Evolutionary conservation across 2,888 invertebrate genomes (phyloP), one percentile per base, ranked within the genome.

Genomic region (Dicyrtomina minuta): DNA sequence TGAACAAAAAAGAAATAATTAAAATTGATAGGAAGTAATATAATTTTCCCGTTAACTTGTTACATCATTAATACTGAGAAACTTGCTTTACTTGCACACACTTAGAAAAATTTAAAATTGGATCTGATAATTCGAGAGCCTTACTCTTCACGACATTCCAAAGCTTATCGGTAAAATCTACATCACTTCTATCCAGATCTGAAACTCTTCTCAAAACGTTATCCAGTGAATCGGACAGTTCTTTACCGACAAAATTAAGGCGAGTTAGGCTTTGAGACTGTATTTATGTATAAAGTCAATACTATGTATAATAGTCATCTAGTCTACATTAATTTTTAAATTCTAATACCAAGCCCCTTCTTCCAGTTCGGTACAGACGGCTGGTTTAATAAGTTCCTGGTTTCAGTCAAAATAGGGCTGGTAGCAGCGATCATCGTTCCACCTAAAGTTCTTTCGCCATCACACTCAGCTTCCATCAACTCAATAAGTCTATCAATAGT

Each of bases 91-190:
- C n/a, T n/a, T n/a, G n/a, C n/a, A n/a, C n/a, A n/a, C n/a, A n/a
- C n/a, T n/a, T n/a, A n/a, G n/a, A n/a, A n/a, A n/a, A 41, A 8
- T 41, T 12, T 41, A 41, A 41, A 41, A 12, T 12, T 41, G 43
- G 10, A 41, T 13, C 8, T 41, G 43, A 41, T 41, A 41, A 8
- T 41, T 12, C 13, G 13, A 41, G 8, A 41, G 13, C n/a, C 66
- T 67, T 66, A 75, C 75, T 65, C 71, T 72, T 72, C 4, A 77
- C 51, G 2, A 74, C 62, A 2, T 62, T 59, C 77, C 77, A 77
- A n/a, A 72, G 66, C 41, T 65, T 70, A 53, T 77, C 77, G 0
- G 75, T 75, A 49, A 76, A 77, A 61, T 77, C 77, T 3, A 68
- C 59, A 61, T 77, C 74, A n/a, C 67, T 68, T 22, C 75, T 68